Conservation (phyloP, 2,888 invertebrate species). For the Cephus sareptanus region DNA sequence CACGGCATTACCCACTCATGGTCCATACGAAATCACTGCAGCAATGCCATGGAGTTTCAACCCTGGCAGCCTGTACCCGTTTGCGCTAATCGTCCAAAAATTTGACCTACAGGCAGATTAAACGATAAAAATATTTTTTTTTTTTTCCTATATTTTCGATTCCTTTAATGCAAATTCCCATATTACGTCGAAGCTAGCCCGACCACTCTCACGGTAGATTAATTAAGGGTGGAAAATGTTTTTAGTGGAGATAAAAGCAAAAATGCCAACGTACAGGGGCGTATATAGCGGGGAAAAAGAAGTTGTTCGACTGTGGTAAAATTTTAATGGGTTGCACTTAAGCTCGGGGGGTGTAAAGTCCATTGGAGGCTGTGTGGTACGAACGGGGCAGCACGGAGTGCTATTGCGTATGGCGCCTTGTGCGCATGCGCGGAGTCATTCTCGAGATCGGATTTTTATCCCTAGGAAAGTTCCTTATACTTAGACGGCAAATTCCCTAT, state of each 20-base stretch:
- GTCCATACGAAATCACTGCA: too few species aligned
- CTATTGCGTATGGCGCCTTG: neutral
- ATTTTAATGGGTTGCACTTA: constrained; percentile 5
- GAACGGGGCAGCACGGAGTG: neutral
- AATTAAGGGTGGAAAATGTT: neutral
- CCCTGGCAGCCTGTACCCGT: too few species aligned
- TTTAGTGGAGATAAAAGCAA: neutral
- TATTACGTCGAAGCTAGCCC: neutral
- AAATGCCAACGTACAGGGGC: neutral
- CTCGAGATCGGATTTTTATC: neutral
- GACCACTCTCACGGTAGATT: neutral
- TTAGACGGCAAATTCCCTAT: neutral
- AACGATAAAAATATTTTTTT: neutral
- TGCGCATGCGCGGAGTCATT: neutral
- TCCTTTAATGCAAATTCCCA: neutral
- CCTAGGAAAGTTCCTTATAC: neutral
- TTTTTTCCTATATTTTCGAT: neutral
- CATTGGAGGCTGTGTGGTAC: neutral
- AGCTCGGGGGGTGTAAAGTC: neutral
- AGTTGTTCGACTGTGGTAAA: neutral
- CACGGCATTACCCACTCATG: too few species aligned
- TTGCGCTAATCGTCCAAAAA: neutral
- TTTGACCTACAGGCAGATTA: neutral
- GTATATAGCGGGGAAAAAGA: neutral
- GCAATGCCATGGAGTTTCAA: too few species aligned